Percentiles rank a stretch among this genome's conserved stretches.
These are phyloP conservation scores for Amphiprion ocellaris DNA, from an alignment of 2,113 vertebrate genomes.

Conservation along the genomic window DNA sequence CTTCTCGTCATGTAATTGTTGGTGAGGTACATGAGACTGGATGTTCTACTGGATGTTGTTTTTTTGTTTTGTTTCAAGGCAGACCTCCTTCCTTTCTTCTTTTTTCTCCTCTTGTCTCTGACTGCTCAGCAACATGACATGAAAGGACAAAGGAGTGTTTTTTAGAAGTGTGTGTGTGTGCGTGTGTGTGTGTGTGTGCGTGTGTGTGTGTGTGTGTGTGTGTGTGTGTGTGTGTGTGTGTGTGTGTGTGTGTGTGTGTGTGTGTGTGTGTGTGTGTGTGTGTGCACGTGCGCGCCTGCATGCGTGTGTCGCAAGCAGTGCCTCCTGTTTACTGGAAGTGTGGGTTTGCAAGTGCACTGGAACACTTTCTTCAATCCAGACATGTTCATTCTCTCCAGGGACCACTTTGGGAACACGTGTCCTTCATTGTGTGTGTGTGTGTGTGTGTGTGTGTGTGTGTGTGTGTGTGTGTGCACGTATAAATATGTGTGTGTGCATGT, in stretches of 20 bases:
- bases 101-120: constrained; percentile 51
- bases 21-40: constrained; percentile 51
- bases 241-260: neutral
- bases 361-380: constrained; percentile 34
- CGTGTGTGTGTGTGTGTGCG: constrained; percentile 17
- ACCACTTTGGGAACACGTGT: constrained; percentile 56
- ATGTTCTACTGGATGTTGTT: constrained; percentile 50
- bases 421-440: constrained; percentile 5
- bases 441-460: constrained; percentile 4
- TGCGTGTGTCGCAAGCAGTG: neutral
- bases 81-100: constrained; percentile 54
- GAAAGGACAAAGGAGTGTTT: constrained; percentile 54
- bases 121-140: constrained; percentile 67
- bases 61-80: constrained; percentile 41
- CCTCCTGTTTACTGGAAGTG: constrained; percentile 17
- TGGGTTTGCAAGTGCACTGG: constrained; percentile 33
- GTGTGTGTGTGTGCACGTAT: constrained; percentile 8
- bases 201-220: constrained; percentile 5
- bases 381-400: constrained; percentile 46
- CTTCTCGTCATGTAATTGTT: constrained; percentile 55
- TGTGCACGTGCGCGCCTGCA: neutral
- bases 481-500: constrained; percentile 17
- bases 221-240: neutral
- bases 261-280: constrained; percentile 24
- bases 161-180: constrained; percentile 21